A percentile compares a stretch with the other conserved stretches of the same genome.
Conservation (phyloP, 2,888 invertebrate genomes). For the Coecobrya sp. region DNA sequence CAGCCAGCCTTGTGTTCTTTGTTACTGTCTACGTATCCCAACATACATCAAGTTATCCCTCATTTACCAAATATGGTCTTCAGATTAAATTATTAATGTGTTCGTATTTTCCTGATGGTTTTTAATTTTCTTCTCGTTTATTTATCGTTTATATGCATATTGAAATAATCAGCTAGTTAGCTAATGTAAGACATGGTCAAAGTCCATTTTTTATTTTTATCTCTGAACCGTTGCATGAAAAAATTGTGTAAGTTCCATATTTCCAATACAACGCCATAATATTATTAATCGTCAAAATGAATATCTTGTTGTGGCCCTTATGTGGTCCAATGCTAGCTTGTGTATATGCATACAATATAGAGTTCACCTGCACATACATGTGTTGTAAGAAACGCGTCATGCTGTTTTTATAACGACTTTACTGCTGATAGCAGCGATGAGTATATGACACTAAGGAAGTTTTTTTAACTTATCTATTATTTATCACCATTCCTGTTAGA, state of each 20-base stretch:
- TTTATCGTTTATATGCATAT: not conserved
- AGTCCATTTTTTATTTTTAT: not conserved
- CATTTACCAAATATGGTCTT: not conserved
- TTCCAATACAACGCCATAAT: not conserved
- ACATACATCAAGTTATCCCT: not conserved
- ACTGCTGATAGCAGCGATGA: not conserved
- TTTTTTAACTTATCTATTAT: constrained; percentile 6
- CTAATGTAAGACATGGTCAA: not conserved
- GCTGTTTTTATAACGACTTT: not conserved
- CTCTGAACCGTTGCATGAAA: not conserved
- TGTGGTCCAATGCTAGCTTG: not conserved
- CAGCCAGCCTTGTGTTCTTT: not conserved
- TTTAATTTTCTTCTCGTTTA: not conserved
- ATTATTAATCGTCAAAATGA: not conserved
- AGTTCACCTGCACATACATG: no score
- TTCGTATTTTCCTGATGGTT: constrained; percentile 3
- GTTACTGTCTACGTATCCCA: not conserved
- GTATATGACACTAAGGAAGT: constrained; percentile 54
- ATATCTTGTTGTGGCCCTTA: not conserved
- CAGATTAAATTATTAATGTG: not conserved
- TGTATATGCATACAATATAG: no score
- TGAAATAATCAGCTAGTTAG: not conserved
- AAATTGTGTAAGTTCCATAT: no score
- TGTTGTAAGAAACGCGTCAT: not conserved
- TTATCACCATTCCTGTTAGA: constrained; percentile 23